These are phyloP conservation scores for Caprella mutica DNA, from an alignment of 2,888 invertebrate genomes.

Conservation along the genomic window DNA sequence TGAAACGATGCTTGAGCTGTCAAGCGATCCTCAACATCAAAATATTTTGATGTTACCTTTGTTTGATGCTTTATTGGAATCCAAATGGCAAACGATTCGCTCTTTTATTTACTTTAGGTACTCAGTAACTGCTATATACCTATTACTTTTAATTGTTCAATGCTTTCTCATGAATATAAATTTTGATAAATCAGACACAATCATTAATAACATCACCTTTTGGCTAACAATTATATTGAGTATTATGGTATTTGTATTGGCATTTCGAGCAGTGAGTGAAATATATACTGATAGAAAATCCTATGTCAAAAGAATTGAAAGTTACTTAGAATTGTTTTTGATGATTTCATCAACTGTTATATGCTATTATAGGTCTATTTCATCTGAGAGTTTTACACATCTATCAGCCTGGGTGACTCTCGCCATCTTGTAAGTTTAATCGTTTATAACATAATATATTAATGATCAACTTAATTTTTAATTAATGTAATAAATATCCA, in stretches of 20 bases:
- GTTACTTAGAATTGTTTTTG: conserved; percentile 3
- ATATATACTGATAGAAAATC: background rate
- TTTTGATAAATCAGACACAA: background rate
- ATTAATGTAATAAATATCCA: too few relatives aligned
- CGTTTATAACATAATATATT: too few relatives aligned
- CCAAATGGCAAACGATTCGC: background rate
- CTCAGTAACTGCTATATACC: background rate
- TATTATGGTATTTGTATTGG: background rate
- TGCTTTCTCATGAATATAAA: background rate
- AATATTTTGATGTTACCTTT: background rate
- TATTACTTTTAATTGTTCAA: background rate
- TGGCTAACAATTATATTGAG: background rate
- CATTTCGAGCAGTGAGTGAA: background rate
- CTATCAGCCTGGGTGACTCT: background rate
- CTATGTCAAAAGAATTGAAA: background rate
- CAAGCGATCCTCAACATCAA: background rate
- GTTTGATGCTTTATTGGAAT: background rate
- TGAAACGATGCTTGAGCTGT: conserved; percentile 1
- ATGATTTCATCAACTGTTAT: background rate
- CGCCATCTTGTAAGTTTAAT: background rate
- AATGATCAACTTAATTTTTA: too few relatives aligned
- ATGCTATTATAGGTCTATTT: background rate
- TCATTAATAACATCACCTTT: background rate
- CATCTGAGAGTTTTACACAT: background rate
- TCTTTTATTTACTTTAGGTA: background rate